Evolutionary conservation across 2,888 invertebrate species (phyloP), one percentile per base, ranked within the genome.

Genomic region (Acrobeloides nanus): DNA sequence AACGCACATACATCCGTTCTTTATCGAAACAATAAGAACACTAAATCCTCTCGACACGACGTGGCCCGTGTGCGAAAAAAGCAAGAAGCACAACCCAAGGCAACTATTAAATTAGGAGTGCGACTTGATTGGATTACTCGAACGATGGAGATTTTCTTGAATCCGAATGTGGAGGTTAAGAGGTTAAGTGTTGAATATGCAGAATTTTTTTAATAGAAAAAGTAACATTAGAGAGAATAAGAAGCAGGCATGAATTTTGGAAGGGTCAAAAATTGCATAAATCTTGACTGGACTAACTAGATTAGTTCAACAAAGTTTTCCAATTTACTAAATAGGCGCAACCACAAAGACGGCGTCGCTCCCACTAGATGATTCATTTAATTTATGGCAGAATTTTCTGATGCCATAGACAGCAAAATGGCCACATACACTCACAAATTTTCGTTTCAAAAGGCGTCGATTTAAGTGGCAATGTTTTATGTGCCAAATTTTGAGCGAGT

Each of bases 1-100:
- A 70, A 35, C 64, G 64, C 31, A 70, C 69, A 52, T 70, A 66
- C 70, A 70, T 70, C 20, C 15, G 15, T 8, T 37, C 18, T 15
- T 4, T 18, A 46, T 17, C 8, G 21, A 43, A 12, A 6, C n/a
- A n/a, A n/a, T n/a, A n/a, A n/a, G n/a, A n/a, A n/a, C n/a, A n/a
- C n/a, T 24, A 6, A 40, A 7, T 40, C 17, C n/a, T 40, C 15
- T 25, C 33, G 38, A 31, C 15, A 23, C 40, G 21, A 40, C 27
- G 27, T 21, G 33, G 18, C 15, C 15, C 33, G n/a, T 12, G 32
- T 39, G 15, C 15, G 26, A 25, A 8, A 20, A 33, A 20, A 20
- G 40, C 18, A 33, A 33, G 33, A 33, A 33, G 17, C 17, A 33
- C 17, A 17, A 33, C 33, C 20, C 33, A 33, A 29, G 33, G 20